These are phyloP conservation scores for Apotomis turbidana DNA, from an alignment of 2,888 invertebrate genomes.

Conservation along the genomic window DNA sequence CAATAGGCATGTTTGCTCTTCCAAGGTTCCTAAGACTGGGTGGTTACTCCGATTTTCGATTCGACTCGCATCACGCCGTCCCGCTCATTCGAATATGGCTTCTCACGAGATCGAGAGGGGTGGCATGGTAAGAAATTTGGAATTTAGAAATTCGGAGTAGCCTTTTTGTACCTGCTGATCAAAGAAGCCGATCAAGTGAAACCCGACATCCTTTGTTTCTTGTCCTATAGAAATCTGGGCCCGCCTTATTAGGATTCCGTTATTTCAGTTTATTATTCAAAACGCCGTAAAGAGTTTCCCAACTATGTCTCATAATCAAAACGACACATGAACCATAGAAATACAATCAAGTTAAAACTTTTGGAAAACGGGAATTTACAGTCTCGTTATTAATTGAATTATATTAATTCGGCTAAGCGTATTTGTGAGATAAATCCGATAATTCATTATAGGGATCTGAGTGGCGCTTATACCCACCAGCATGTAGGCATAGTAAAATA, in stretches of 20 bases:
- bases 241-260: constrained; percentile 30
- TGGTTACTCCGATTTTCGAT: no score
- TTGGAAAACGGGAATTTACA: background rate
- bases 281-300: constrained; percentile 15
- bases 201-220: constrained; percentile 17
- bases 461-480: no score
- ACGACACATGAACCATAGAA: background rate
- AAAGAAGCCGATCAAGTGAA: constrained; percentile 21
- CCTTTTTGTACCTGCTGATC: constrained; percentile 8
- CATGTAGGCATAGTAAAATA: no score
- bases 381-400: constrained; percentile 18
- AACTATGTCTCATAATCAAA: background rate
- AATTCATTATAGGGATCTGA: no score
- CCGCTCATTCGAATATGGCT: no score
- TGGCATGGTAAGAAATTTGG: no score
- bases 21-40: background rate
- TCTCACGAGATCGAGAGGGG: no score
- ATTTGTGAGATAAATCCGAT: no score
- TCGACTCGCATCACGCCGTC: no score
- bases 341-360: background rate
- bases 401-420: background rate
- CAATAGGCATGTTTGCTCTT: constrained; percentile 8
- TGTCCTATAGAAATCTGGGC: constrained; percentile 7
- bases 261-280: constrained; percentile 24
- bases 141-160: no score